Percentiles rank a stretch among this genome's conserved stretches.
These are phyloP conservation scores for Cirrhinus mrigala DNA, from an alignment of 2,797 vertebrate species.

Conservation along the genomic window DNA sequence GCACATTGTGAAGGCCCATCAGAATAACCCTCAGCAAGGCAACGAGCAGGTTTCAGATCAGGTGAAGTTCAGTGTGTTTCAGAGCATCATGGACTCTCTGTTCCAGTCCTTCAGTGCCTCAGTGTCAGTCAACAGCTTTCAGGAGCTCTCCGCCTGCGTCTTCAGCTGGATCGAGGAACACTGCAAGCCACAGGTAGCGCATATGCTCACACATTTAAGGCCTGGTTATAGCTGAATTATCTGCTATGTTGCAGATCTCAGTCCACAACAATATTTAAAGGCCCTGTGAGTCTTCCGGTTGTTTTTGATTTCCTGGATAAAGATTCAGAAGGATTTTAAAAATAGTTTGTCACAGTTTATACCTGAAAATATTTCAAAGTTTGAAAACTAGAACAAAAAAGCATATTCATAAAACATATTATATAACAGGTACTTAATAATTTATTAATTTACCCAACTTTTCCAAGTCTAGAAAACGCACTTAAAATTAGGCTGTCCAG, in stretches of 20 bases:
- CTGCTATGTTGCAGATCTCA: not conserved
- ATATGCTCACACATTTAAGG: not conserved
- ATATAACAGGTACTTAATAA: not conserved
- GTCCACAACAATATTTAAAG: not conserved
- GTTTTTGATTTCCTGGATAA: not conserved
- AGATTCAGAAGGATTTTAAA: not conserved
- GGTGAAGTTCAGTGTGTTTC: slow-evolving; percentile 96
- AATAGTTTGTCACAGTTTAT: not conserved
- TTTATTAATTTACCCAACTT: not conserved
- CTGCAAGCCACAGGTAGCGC: slow-evolving; percentile 93
- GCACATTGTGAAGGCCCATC: slow-evolving; percentile 97
- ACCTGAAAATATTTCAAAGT: not conserved
- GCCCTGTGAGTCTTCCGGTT: no score
- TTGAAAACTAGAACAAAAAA: not conserved
- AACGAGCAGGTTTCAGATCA: slow-evolving; percentile 94
- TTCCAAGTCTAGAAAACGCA: not conserved
- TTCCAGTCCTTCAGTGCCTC: slow-evolving; percentile 96
- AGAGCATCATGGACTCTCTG: slow-evolving; percentile 97
- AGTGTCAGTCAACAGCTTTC: slow-evolving; percentile 91
- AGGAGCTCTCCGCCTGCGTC: slow-evolving; percentile 95
- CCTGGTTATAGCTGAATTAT: not conserved
- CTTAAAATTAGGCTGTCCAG: not conserved
- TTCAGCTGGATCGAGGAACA: slow-evolving; percentile 99
- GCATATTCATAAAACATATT: not conserved
- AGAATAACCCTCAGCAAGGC: slow-evolving; percentile 92